These are phyloP conservation scores for Lobophora halterata DNA, from an alignment of 2,888 invertebrate genomes.

Conservation along the genomic window DNA sequence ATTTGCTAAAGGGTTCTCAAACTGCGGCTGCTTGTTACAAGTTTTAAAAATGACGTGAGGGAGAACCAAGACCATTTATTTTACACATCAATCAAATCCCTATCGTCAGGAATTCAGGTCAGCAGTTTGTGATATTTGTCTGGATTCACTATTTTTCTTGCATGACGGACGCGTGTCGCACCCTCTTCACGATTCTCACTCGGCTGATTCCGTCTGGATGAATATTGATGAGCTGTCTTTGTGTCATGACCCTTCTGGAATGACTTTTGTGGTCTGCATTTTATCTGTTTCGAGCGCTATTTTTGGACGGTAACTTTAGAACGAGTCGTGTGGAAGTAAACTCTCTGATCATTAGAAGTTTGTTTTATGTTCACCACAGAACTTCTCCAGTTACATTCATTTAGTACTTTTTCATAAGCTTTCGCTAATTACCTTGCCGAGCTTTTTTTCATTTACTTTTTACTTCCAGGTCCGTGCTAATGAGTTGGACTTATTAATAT, in stretches of 20 bases:
- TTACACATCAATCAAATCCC: constrained; percentile 4
- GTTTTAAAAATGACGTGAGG: no score
- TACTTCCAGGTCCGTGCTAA: constrained; percentile 22
- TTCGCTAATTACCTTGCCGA: constrained; percentile 16
- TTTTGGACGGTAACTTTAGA: constrained; percentile 5
- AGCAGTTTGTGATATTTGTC: constrained; percentile 32
- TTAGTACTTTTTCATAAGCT: constrained; percentile 7
- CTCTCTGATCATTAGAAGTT: neutral
- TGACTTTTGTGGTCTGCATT: constrained; percentile 24
- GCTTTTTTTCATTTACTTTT: constrained; percentile 19
- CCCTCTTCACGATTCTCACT: constrained; percentile 56
- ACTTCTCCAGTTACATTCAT: constrained; percentile 4
- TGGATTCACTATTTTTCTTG: constrained; percentile 35
- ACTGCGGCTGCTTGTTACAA: no score
- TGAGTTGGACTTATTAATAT: constrained; percentile 29
- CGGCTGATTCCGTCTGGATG: constrained; percentile 38
- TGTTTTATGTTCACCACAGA: neutral
- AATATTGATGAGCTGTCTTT: constrained; percentile 37
- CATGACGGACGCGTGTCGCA: constrained; percentile 52
- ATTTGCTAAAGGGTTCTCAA: no score
- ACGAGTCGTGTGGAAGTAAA: constrained; percentile 9
- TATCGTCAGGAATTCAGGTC: neutral
- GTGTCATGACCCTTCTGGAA: constrained; percentile 21
- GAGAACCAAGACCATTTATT: no score
- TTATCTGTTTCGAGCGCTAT: constrained; percentile 11